phyloP scores from a whole-genome alignment of 2,797 vertebrate genomes.

The Coracias cyanogaster region DNA sequence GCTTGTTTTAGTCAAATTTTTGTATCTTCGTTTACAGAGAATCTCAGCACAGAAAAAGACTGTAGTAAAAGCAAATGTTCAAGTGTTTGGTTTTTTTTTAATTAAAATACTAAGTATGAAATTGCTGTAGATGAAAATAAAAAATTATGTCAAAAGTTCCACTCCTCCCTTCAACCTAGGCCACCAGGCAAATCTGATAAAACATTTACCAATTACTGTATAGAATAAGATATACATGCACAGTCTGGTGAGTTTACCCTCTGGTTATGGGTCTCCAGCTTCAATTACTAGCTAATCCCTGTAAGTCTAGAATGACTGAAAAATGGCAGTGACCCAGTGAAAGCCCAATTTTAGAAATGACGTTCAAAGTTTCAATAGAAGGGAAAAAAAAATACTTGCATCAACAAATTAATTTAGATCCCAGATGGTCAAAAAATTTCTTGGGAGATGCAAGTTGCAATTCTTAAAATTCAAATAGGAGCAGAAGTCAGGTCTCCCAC shows the following conservation, averaged over 20 bases:
- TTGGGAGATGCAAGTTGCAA: background rate
- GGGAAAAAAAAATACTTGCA: background rate
- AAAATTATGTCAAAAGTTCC: background rate
- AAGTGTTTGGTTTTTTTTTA: background rate
- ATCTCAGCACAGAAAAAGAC: background rate
- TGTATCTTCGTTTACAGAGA: background rate
- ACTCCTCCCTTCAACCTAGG: background rate
- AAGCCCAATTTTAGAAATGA: background rate
- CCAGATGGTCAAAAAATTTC: background rate
- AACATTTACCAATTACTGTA: background rate
- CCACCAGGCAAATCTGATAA: background rate
- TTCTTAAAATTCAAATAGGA: background rate
- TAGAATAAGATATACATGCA: background rate
- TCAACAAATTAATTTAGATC: background rate
- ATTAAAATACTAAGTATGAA: background rate
- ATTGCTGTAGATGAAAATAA: background rate
- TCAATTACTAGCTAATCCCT: background rate
- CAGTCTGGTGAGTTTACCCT: background rate
- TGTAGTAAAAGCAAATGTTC: background rate
- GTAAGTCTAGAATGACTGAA: background rate
- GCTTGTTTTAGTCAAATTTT: background rate
- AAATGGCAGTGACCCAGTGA: background rate
- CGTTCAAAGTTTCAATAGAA: background rate
- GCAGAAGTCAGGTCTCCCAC: accelerated
- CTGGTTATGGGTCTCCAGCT: background rate